Percentiles rank a stretch among this genome's conserved stretches.
Conservation (phyloP, 2,113 vertebrate genomes). For the Hemibagrus wyckioides region DNA sequence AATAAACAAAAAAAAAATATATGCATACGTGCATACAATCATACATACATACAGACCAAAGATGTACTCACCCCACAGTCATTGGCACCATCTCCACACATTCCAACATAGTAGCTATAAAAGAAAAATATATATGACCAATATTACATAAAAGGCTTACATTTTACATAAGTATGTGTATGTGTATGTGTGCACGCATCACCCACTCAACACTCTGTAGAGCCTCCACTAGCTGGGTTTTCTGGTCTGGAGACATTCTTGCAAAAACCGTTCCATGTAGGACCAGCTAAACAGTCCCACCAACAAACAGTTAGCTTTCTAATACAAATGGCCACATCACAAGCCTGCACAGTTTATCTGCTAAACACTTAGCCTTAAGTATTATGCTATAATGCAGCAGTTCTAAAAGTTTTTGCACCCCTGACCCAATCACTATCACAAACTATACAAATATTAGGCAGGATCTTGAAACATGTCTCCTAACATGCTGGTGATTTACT, state of each 20-base stretch:
- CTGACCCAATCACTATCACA: not conserved
- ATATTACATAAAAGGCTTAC: conserved; percentile 4
- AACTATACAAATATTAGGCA: not conserved
- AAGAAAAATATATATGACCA: conserved; percentile 43
- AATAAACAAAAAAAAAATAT: not conserved
- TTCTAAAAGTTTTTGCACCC: not conserved
- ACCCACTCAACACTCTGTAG: conserved; percentile 97
- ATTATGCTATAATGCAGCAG: not conserved
- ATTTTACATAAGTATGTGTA: not conserved
- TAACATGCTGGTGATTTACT: not conserved
- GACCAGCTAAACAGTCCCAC: conserved; percentile 76
- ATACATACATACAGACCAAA: not conserved
- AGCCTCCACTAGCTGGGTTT: conserved; percentile 92
- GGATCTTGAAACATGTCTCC: not conserved
- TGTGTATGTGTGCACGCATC: conserved; percentile 2
- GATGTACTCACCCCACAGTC: conserved; percentile 91
- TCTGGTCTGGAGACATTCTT: conserved; percentile 97
- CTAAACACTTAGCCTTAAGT: no score
- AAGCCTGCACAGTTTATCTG: not conserved
- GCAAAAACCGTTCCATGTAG: conserved; percentile 95
- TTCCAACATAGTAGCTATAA: conserved; percentile 92
- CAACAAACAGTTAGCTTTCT: not conserved
- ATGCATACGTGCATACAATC: not conserved
- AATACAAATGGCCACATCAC: not conserved
- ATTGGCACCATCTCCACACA: conserved; percentile 98